Evolutionary conservation across 2,113 vertebrate genomes (phyloP).

Genomic region (human (Homo sapiens)): DNA sequence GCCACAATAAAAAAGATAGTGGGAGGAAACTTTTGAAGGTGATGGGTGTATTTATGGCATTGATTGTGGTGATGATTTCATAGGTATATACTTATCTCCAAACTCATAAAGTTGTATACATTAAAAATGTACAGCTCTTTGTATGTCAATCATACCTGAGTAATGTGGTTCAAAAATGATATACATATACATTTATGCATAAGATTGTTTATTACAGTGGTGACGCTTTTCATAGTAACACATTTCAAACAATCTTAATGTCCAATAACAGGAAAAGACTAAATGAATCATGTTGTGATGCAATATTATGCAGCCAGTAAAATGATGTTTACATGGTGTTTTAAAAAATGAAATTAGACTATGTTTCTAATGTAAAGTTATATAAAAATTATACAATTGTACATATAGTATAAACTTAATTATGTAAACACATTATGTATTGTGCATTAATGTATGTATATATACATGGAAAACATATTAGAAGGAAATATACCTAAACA

Average conservation of each 20-base stretch:
- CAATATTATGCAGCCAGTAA: background rate
- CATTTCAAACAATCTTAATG: background rate
- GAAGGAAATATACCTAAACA: background rate
- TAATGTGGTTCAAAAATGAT: background rate
- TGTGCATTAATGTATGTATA: background rate
- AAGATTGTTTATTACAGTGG: background rate
- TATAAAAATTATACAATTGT: background rate
- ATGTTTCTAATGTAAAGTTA: background rate
- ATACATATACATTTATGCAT: background rate
- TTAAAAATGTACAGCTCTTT: background rate
- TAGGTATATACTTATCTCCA: background rate
- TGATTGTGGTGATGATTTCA: background rate
- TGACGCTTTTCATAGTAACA: background rate
- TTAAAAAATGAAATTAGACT: background rate
- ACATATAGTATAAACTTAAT: background rate
- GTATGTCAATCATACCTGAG: background rate
- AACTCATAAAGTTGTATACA: background rate
- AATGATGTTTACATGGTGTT: background rate
- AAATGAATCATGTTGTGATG: background rate
- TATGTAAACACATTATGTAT: background rate
- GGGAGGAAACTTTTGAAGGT: background rate
- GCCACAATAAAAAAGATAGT: conserved; percentile 63
- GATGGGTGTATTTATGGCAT: background rate
- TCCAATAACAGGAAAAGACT: background rate
- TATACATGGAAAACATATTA: background rate